A percentile compares a stretch with the other conserved stretches of the same genome.
Conservation (phyloP, 2,113 vertebrate species). For the Chitala chitala region DNA sequence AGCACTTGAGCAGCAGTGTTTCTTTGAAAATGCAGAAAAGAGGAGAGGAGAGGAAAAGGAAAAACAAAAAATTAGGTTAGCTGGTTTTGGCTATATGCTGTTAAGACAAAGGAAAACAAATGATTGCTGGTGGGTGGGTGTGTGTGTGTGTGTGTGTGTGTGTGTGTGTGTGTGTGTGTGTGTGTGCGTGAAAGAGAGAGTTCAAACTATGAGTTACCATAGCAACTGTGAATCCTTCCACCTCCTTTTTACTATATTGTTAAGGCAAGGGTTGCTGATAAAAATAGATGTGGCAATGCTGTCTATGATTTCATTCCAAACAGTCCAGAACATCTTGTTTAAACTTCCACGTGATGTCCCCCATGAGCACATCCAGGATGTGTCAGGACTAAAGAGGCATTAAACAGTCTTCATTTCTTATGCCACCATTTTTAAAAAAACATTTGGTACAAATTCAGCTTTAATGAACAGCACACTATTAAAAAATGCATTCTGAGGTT, state of each 20-base stretch:
- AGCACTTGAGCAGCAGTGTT: too few relatives aligned
- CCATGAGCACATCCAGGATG: neutral
- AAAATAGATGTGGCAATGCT: neutral
- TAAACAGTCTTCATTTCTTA: neutral
- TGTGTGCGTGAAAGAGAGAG: too few relatives aligned
- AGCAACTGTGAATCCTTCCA: constrained; percentile 36
- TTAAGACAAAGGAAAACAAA: neutral
- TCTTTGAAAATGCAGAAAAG: neutral
- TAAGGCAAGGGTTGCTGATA: constrained; percentile 19
- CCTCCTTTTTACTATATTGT: constrained; percentile 13
- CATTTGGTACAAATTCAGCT: constrained; percentile 37
- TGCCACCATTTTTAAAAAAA: constrained; percentile 33
- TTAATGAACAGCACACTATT: constrained; percentile 41
- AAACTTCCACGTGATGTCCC: neutral
- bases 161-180: too few relatives aligned
- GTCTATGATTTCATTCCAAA: neutral
- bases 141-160: too few relatives aligned
- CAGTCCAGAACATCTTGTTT: neutral
- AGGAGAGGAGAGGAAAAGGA: neutral
- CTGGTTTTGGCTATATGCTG: neutral
- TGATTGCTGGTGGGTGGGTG: neutral
- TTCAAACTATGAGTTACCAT: constrained; percentile 33
- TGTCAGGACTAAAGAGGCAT: neutral
- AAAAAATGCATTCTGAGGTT: constrained; percentile 34
- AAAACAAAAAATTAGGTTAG: neutral